These are phyloP conservation scores for Aegithalos caudatus DNA, from an alignment of 2,113 vertebrate genomes.

Conservation along the genomic window DNA sequence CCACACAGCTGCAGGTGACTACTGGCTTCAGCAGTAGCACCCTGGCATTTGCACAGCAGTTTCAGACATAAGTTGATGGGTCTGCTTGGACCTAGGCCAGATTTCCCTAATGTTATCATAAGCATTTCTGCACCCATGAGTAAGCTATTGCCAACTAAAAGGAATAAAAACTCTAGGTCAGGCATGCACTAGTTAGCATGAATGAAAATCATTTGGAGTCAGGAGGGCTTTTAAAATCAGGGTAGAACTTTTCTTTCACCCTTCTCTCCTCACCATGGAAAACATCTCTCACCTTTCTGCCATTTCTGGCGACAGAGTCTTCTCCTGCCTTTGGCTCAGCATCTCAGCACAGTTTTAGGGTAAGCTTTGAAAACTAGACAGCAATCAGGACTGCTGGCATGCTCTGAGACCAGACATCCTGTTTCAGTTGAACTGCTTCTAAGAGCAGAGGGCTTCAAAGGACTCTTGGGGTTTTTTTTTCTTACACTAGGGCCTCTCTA, in stretches of 20 bases:
- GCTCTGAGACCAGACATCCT: constrained; percentile 19
- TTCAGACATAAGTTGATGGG: neutral
- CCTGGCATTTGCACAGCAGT: neutral
- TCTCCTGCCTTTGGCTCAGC: neutral
- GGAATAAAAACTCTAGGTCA: neutral
- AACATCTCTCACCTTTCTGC: neutral
- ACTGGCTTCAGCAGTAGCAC: neutral
- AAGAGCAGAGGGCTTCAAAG: neutral
- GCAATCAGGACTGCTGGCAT: neutral
- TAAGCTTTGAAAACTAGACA: neutral
- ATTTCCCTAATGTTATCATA: neutral
- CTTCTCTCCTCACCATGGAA: neutral
- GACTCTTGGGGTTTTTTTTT: neutral
- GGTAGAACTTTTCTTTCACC: neutral
- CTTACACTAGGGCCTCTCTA: neutral
- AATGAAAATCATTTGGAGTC: neutral
- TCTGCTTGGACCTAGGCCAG: neutral
- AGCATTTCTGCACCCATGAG: neutral
- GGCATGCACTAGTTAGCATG: neutral
- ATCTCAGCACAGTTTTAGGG: neutral
- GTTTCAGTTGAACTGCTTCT: constrained; percentile 4
- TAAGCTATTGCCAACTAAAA: neutral
- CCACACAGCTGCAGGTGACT: neutral
- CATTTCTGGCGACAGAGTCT: neutral
- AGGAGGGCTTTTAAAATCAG: neutral